Evolutionary conservation across 1,140 invertebrate species (phyloP), one percentile per base, ranked within the genome.

Genomic region (Homarus americanus): DNA sequence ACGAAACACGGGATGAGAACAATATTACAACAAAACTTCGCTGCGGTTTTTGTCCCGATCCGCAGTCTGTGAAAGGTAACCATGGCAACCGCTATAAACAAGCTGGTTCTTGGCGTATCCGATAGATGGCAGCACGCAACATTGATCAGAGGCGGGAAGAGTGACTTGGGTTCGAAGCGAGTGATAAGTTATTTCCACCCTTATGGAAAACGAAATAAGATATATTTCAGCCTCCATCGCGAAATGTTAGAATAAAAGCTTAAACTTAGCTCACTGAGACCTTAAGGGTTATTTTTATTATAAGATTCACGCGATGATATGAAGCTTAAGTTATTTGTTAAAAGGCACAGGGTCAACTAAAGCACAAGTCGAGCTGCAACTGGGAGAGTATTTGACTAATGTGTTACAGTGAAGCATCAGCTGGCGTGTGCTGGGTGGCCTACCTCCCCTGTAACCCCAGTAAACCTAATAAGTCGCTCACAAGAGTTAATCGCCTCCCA

Each of bases 41-140:
- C 20, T 53, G 34, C n/a, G 40, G 72, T 38, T 72, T 83, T 75
- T 75, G 83, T 85, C 72, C 34, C 40, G 34, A 69, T 44, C 83
- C n/a, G 58, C 66, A 9, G 63, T n/a, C 28, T 49, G 32, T 83
- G 69, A 28, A 85, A 85, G 83, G 83, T 85, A 85, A 28, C 83
- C 83, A 85, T 85, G 83, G 69, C 69, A 85, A 85, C 83, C 28
- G 24, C 66, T 49, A 36, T 73, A 85, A 85, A 85, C 83, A 85
- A 72, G 28, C 24, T 75, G 17, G 72, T 85, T 85, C 38, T n/a
- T 5, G n/a, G 38, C 36, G 63, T 53, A 49, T 7, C 83, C 66
- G 69, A 73, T 32, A 85, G 83, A 85, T 28, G 83, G 83, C 66
- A 85, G 58, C 83, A 75, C 83, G 40, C 83, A 75, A 85, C 83